A percentile compares a stretch with the other conserved stretches of the same genome.
Evolutionary conservation across 2,113 vertebrate species (phyloP).

Genomic region (Lophotis ruficrista): DNA sequence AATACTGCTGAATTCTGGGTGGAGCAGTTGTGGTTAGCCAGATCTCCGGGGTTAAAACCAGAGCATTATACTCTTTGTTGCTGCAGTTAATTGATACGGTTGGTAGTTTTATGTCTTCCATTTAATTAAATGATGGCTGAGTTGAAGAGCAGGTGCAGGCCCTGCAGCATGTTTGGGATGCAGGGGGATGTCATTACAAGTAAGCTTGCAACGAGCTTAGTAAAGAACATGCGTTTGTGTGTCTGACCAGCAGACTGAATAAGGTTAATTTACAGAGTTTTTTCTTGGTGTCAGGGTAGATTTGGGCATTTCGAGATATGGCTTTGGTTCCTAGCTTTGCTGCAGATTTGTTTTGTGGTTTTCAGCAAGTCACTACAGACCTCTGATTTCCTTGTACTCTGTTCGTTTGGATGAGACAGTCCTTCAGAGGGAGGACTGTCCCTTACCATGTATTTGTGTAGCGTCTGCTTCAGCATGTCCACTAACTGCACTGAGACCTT

Average conservation of each 20-base stretch:
- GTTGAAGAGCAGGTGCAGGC: background rate
- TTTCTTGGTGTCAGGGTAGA: background rate
- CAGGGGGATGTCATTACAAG: background rate
- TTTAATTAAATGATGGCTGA: constrained; percentile 31
- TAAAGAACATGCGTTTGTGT: background rate
- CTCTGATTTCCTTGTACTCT: background rate
- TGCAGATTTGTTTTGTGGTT: background rate
- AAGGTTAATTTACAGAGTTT: background rate
- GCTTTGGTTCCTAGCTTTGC: background rate
- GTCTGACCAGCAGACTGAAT: background rate
- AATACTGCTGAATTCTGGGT: constrained; percentile 7
- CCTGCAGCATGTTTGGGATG: background rate
- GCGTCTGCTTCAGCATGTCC: background rate
- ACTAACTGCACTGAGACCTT: background rate
- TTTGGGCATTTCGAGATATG: background rate
- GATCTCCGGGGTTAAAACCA: constrained; percentile 13
- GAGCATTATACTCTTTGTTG: background rate
- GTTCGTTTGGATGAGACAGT: background rate
- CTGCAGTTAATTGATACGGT: constrained; percentile 23
- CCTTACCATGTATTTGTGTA: background rate
- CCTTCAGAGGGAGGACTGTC: background rate
- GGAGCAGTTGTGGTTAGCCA: background rate
- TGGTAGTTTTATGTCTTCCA: constrained; percentile 30
- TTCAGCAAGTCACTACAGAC: background rate
- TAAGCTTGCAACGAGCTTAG: background rate